Conservation (phyloP, 2,888 invertebrate species). For the Zaprionus lineosus region DNA sequence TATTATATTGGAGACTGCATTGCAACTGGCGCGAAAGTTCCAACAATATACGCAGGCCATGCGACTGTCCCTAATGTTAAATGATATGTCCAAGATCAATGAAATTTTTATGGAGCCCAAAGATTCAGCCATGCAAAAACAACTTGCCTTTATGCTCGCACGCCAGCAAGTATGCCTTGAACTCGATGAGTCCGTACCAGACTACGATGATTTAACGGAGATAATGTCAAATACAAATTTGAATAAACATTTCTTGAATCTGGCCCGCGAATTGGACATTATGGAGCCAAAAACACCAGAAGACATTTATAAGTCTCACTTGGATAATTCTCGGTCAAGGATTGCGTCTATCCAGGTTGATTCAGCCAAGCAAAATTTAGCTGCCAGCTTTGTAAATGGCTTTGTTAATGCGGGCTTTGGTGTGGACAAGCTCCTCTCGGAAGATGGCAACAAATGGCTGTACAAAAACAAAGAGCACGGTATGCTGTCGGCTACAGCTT, state of each 20-base stretch:
- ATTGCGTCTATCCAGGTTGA: slow-evolving; percentile 91
- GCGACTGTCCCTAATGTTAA: slow-evolving; percentile 94
- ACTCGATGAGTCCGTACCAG: slow-evolving; percentile 86
- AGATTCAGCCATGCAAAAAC: slow-evolving; percentile 93
- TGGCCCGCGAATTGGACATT: slow-evolving; percentile 98
- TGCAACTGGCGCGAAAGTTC: slow-evolving; percentile 93
- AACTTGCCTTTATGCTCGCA: slow-evolving; percentile 97
- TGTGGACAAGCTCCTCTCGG: slow-evolving; percentile 95
- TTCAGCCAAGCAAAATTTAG: slow-evolving; percentile 97
- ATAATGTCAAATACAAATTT: slow-evolving; percentile 97
- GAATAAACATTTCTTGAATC: slow-evolving; percentile 94
- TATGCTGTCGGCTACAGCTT: slow-evolving; percentile 98
- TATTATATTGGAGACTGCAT: slow-evolving; percentile 91
- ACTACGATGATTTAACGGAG: slow-evolving; percentile 90
- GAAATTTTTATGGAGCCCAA: slow-evolving; percentile 92
- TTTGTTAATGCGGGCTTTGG: slow-evolving; percentile 99
- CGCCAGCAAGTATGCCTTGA: slow-evolving; percentile 96
- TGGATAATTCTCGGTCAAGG: slow-evolving; percentile 92
- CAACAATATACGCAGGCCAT: slow-evolving; percentile 94
- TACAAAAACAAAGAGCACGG: slow-evolving; percentile 99
- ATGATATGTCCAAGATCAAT: slow-evolving; percentile 90
- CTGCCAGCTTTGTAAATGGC: slow-evolving; percentile 98
- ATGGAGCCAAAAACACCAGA: slow-evolving; percentile 99
- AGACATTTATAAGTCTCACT: slow-evolving; percentile 98
- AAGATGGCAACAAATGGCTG: slow-evolving; percentile 92